Base-by-base conservation (phyloP, 2,113 vertebrate genomes). In the Artemisiospiza belli region DNA sequence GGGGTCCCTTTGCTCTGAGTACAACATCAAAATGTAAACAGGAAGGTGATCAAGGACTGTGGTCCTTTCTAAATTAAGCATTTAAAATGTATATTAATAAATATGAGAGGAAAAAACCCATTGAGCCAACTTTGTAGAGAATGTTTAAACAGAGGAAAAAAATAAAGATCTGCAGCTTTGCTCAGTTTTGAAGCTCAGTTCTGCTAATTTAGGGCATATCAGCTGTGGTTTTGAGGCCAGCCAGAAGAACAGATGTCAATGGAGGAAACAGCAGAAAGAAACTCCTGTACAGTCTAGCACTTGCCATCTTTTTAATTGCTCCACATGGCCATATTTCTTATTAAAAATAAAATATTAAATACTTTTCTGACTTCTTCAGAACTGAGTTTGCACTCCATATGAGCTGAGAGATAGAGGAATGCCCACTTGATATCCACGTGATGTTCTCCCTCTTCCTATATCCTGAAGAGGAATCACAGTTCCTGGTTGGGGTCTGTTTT, bases 51-150 rank as follows among this genome's bases (percentile, higher is more conserved):
- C 96, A 97, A 97, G 96, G 96, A 95, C 93, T 87, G 78, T 6
- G 8, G 78, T 86, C 1, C 9, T 81, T 97, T 92, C 96, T 94
- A 97, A 98, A 96, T 97, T 92, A 96, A 96, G 96, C 64, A 87
- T 90, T 96, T 92, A 75, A 97, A 95, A 97, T 97, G 57, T 89
- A 95, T 92, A 91, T 94, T 97, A 97, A 98, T 97, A 94, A 97
- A 67, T 55, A 43, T 59, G 76, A 83, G 47, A 89, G 47, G 81
- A 80, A 95, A 94, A 92, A 84, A 52, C 0, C 4, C 75, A 88
- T 47, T 61, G 33, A 96, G 31, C n/a, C 70, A 77, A 47, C 67
- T 80, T 89, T 39, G 70, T 22, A 73, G 57, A 62, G 72, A 77
- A 46, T 49, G 33, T 11, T 75, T 30, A 46, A 69, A 61, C 39